Base-by-base conservation (phyloP, 2,113 vertebrate genomes). In the Serinus canaria region DNA sequence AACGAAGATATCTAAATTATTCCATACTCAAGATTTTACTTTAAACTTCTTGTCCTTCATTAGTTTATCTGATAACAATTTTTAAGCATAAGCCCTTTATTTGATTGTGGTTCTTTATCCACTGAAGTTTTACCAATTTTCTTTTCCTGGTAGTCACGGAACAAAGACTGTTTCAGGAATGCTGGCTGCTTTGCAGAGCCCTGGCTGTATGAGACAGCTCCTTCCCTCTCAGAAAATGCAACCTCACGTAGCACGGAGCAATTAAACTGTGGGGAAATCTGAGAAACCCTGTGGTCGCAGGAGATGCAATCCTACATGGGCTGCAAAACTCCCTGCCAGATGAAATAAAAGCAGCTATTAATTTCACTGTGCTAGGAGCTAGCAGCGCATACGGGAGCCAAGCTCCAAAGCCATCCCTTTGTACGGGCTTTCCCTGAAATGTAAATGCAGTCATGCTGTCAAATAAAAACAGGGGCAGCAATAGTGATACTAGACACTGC, bases 261-360 rank as follows among this genome's bases (percentile, higher is more conserved):
- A 78, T 93, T 80, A 86, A 92, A 86, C 24, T 74, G 43, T 8
- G 90, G 83, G 64, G 94, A 95, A 96, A 93, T 83, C 37, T 81
- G 88, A 95, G 92, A 96, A 93, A 83, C 60, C 16, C 64, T 92
- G 79, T 81, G 88, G 90, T 83, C 93, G 90, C 79, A 77, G 76
- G 88, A 92, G 92, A 83, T 83, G 88, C 83, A 90, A 53, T 83
- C 83, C 92, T 95, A 90, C 83, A 55, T 83, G 3, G 53, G n/a
- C 87, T 68, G 85, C 85, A 93, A 76, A 93, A 90, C 68, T 95
- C 83, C 60, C 73, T 96, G 94, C 85, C 92, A 95, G 83, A 94
- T 70, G 83, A 96, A 92, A 93, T 94, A 90, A 96, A 91, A 95
- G 60, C 41, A 83, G 86, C 87, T 90, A 90, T 95, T 94, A 90